Conservation (phyloP, 2,888 invertebrate genomes). For the Mechanitis messenoides region DNA sequence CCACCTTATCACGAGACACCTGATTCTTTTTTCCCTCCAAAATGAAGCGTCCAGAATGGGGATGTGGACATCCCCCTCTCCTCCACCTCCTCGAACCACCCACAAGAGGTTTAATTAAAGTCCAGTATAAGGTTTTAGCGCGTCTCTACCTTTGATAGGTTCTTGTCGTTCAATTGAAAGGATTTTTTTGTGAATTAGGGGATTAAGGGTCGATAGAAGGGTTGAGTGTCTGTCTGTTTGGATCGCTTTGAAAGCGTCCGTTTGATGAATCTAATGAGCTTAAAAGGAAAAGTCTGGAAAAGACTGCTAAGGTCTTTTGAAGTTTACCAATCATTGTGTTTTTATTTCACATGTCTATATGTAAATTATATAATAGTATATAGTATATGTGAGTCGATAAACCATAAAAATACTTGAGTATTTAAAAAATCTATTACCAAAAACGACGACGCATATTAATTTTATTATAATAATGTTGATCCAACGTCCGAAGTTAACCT, state of each 20-base stretch:
- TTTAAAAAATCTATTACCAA: too few relatives aligned
- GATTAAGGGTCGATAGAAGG: conserved; percentile 36
- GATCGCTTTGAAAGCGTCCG: conserved; percentile 4
- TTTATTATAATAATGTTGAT: too few relatives aligned
- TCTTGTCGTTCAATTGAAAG: conserved; percentile 51
- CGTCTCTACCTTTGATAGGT: conserved; percentile 56
- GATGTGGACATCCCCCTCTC: conserved; percentile 58
- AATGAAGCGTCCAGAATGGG: conserved; percentile 69
- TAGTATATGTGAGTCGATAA: too few relatives aligned
- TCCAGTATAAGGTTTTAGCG: conserved; percentile 69
- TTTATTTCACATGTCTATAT: neutral
- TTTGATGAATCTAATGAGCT: conserved; percentile 4
- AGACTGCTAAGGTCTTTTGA: neutral
- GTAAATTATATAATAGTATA: too few relatives aligned
- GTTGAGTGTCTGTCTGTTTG: conserved; percentile 36
- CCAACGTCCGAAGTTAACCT: neutral
- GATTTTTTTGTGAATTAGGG: conserved; percentile 43
- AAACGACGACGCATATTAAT: too few relatives aligned
- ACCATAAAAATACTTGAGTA: too few relatives aligned
- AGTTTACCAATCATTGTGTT: neutral
- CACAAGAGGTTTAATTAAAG: conserved; percentile 68
- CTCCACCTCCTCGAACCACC: conserved; percentile 27
- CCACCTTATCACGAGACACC: conserved; percentile 46
- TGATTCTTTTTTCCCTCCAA: conserved; percentile 61
- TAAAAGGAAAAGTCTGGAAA: neutral